Conservation (phyloP, 2,888 invertebrate genomes). For the Chydorus sphaericus region DNA sequence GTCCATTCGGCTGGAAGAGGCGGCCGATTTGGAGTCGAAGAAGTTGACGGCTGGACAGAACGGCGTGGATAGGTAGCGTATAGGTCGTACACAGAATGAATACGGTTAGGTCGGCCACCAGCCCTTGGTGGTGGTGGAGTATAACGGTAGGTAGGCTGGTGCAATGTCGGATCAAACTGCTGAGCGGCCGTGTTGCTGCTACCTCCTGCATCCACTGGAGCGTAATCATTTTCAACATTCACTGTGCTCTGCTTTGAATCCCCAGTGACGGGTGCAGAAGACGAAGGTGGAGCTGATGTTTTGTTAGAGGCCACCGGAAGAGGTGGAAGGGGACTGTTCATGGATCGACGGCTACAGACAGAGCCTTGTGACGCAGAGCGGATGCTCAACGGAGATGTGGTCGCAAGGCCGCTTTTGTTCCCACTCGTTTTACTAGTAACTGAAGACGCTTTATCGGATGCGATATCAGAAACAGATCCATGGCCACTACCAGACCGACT, state of each 20-base stretch:
- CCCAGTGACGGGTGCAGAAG: too few relatives aligned
- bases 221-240: too few relatives aligned
- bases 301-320: not conserved
- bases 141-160: constrained; percentile 60
- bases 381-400: not conserved
- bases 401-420: not conserved
- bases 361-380: not conserved
- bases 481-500: not conserved
- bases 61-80: constrained; percentile 11
- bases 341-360: not conserved
- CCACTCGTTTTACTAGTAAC: not conserved
- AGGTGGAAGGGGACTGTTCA: not conserved
- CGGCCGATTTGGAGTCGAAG: not conserved
- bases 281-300: too few relatives aligned
- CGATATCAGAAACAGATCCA: not conserved
- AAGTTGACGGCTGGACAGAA: not conserved
- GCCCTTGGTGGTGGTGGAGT: constrained; percentile 36
- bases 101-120: not conserved
- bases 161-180: constrained; percentile 50
- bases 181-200: not conserved
- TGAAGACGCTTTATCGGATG: not conserved
- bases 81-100: not conserved
- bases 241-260: too few relatives aligned
- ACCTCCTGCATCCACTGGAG: too few relatives aligned
- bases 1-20: constrained; percentile 2